Evolutionary conservation across 2,797 vertebrate species (phyloP).

Genomic region (Pogoniulus pusillus): DNA sequence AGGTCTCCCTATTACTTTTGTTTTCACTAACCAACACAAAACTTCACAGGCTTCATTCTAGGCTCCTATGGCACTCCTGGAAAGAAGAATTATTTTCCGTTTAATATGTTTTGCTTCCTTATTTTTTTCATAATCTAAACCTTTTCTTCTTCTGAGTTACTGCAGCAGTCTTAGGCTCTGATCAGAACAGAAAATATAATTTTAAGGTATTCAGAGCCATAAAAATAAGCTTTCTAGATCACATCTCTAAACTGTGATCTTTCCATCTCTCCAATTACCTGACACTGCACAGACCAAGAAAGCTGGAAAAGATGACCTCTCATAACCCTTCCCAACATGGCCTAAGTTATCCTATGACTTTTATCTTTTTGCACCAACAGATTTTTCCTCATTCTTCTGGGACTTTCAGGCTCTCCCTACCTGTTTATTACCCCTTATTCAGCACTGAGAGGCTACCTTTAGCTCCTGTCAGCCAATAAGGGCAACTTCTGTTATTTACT

Average conservation of each 20-base stretch:
- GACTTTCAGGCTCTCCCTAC: not conserved
- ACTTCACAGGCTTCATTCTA: not conserved
- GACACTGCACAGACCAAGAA: not conserved
- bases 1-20: not conserved
- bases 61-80: not conserved
- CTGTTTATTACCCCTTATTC: not conserved
- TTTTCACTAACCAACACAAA: not conserved
- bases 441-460: not conserved
- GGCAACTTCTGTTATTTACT: not conserved
- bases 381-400: not conserved
- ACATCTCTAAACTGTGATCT: not conserved
- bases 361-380: not conserved
- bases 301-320: not conserved
- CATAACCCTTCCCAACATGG: not conserved
- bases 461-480: not conserved
- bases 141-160: not conserved
- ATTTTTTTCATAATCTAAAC: not conserved
- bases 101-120: not conserved
- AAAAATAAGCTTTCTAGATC: not conserved
- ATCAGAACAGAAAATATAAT: not conserved
- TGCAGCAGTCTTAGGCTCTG: not conserved
- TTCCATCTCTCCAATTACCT: not conserved
- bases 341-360: not conserved
- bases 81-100: not conserved
- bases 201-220: not conserved